These are phyloP conservation scores for Protaetia brevitarsis DNA, from an alignment of 1,140 invertebrate species.

Conservation along the genomic window DNA sequence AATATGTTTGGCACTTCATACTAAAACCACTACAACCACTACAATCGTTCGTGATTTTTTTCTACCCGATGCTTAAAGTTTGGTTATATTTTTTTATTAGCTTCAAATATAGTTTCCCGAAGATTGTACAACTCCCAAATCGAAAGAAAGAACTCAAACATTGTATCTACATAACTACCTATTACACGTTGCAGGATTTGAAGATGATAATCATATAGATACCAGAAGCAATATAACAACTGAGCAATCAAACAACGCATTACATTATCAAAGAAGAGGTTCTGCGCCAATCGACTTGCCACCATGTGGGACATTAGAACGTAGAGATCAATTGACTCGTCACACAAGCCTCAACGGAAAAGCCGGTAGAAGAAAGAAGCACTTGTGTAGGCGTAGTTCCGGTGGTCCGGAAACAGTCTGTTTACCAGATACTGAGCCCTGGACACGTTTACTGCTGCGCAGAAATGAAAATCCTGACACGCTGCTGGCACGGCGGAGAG, in stretches of 20 bases:
- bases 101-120: too few species aligned
- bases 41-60: too few species aligned
- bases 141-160: not conserved
- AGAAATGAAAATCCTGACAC: slow-evolving; percentile 49
- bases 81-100: too few species aligned
- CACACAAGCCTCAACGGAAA: slow-evolving; percentile 53
- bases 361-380: slow-evolving; percentile 53
- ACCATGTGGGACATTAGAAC: slow-evolving; percentile 50
- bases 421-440: slow-evolving; percentile 36
- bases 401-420: slow-evolving; percentile 61
- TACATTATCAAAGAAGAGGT: slow-evolving; percentile 51
- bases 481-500: slow-evolving; percentile 54
- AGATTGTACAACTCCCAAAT: too few species aligned
- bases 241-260: slow-evolving; percentile 10
- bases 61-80: too few species aligned
- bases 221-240: slow-evolving; percentile 16
- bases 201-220: slow-evolving; percentile 14
- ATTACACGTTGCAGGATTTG: not conserved
- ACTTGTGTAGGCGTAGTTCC: slow-evolving; percentile 57
- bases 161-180: too few species aligned
- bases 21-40: too few species aligned
- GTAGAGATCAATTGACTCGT: slow-evolving; percentile 49
- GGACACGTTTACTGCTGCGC: slow-evolving; percentile 35
- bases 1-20: too few species aligned
- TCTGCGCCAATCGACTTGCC: slow-evolving; percentile 56